Conservation (phyloP, 2,888 invertebrate genomes). For the Empis stercorea region DNA sequence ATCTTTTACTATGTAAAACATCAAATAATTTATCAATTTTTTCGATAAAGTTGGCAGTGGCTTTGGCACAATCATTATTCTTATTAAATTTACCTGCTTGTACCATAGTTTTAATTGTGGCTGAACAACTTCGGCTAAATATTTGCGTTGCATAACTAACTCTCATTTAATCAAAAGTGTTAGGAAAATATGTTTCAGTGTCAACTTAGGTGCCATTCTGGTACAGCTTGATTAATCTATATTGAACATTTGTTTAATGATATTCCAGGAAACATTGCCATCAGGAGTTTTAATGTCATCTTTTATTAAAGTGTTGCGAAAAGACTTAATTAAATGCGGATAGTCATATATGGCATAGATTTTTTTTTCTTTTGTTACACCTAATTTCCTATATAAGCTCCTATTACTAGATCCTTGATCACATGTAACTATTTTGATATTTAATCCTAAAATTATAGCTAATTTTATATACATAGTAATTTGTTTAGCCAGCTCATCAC, state of each 20-base stretch:
- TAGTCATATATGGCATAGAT: too few species aligned
- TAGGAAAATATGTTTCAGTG: background rate
- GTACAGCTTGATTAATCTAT: too few species aligned
- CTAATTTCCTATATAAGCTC: background rate
- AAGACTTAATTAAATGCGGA: too few species aligned
- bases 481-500: background rate
- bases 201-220: too few species aligned
- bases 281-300: too few species aligned
- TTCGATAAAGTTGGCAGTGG: background rate
- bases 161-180: slow-evolving; percentile 5
- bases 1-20: background rate
- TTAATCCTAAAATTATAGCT: too few species aligned
- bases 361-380: background rate
- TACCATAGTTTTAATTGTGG: slow-evolving; percentile 1
- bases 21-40: slow-evolving; percentile 6
- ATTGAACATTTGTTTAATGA: too few species aligned
- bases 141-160: slow-evolving; percentile 1
- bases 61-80: background rate
- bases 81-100: background rate
- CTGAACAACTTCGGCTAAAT: slow-evolving; percentile 3
- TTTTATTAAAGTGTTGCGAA: too few species aligned
- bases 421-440: too few species aligned
- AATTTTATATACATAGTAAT: too few species aligned
- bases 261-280: too few species aligned
- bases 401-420: background rate